Conservation (phyloP, 2,888 invertebrate species). For the Catonia carolina region DNA sequence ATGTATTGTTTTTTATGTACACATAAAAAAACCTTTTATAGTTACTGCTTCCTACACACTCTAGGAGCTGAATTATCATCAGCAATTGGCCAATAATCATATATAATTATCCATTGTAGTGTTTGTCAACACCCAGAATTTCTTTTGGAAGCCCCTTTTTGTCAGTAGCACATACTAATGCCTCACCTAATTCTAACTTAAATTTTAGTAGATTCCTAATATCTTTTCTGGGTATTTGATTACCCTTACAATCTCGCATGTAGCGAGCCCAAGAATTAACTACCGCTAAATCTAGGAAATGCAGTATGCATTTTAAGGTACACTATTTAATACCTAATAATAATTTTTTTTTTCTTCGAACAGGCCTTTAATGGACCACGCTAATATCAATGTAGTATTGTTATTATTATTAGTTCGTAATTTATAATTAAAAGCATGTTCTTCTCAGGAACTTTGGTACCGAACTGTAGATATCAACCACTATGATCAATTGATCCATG, state of each 20-base stretch:
- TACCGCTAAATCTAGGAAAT: constrained; percentile 12
- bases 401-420: too few species aligned
- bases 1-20: too few species aligned
- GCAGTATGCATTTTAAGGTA: constrained; percentile 6
- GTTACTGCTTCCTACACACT: too few species aligned
- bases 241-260: neutral
- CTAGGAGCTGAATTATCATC: neutral
- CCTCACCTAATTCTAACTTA: neutral
- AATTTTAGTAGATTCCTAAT: neutral
- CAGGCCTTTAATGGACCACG: too few species aligned
- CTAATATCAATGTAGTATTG: too few species aligned
- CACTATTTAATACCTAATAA: constrained; percentile 9
- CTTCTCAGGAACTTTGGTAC: constrained; percentile 9
- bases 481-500: neutral
- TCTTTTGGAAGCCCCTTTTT: neutral
- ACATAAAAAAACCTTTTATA: too few species aligned
- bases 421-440: too few species aligned
- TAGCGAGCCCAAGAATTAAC: constrained; percentile 14
- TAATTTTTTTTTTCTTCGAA: too few species aligned
- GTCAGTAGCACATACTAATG: neutral
- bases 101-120: constrained; percentile 20
- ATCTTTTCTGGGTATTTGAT: constrained; percentile 1
- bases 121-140: neutral
- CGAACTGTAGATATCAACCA: constrained; percentile 10
- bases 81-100: constrained; percentile 11